Base-by-base conservation (phyloP, 2,888 invertebrate genomes). In the Dioctria rufipes region DNA sequence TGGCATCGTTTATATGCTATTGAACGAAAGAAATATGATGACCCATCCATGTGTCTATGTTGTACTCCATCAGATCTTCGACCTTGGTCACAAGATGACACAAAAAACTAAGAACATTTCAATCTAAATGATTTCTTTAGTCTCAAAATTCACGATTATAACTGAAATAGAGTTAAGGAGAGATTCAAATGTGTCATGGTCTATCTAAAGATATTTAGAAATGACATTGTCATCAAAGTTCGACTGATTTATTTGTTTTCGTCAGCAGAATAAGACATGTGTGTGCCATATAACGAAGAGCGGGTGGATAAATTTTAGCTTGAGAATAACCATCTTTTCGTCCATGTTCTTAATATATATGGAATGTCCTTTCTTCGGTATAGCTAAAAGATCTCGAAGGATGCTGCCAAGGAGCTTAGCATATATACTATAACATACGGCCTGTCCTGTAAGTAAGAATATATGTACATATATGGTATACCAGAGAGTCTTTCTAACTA, bases 171-270 rank as follows among this genome's bases (percentile, higher is more conserved):
- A 73, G 8, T 42, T 9, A 40, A 65, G 25, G 25, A 40, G 42
- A 73, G 75, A 61, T 61, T 75, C 61, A 42, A 61, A 66, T 42
- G 39, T 71, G 81, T 81, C 81, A 66, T 73, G 81, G 58, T 73
- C 1, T 25, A 25, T 25, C 25, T 25, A 25, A 2, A 25, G 25
- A 25, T 25, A 25, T 25, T 25, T 25, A 25, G 25, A 2, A 78
- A 63, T 81, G 81, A 80, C 81, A 73, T 80, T 77, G 82, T 82
- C 81, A 79, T 82, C 82, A 81, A 82, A 82, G 81, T 82, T 81
- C 80, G 58, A 39, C 79, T 82, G 82, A 82, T 82, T 82, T 82
- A 82, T 82, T 81, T 82, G 82, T 82, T 82, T 82, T 82, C 81
- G 82, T 82, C 82, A 82, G 82, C 82, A 82, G 65, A 82, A 82